Evolutionary conservation across 2,113 vertebrate species (phyloP).

Genomic region (Paramisgurnus dabryanus): DNA sequence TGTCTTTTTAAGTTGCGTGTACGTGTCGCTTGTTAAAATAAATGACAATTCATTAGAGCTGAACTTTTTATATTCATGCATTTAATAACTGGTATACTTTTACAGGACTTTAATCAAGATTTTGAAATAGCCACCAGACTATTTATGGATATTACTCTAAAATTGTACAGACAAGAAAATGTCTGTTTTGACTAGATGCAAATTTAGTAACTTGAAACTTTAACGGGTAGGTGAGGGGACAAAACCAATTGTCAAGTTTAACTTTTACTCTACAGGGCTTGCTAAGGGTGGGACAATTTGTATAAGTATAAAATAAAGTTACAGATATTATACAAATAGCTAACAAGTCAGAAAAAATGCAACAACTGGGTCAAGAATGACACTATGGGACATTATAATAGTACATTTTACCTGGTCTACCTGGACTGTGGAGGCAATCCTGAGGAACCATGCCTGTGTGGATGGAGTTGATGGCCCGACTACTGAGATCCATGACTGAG

Average conservation of each 20-base stretch:
- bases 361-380: neutral
- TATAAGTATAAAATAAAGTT: neutral
- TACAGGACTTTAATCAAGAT: neutral
- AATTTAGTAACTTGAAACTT: neutral
- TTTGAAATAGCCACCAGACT: neutral
- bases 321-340: too few relatives aligned
- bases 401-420: conserved; percentile 80
- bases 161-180: neutral
- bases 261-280: neutral
- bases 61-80: too few relatives aligned
- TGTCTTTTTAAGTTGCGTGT: too few relatives aligned
- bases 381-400: neutral
- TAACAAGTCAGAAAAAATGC: too few relatives aligned
- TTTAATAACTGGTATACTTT: neutral
- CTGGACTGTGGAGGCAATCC: conserved; percentile 82
- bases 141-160: neutral
- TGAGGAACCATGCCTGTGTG: conserved; percentile 79
- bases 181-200: neutral
- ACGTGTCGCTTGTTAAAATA: too few relatives aligned
- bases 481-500: conserved; percentile 88
- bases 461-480: conserved; percentile 77
- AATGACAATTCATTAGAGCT: too few relatives aligned
- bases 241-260: neutral
- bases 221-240: neutral
- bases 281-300: neutral